Evolutionary conservation across 2,888 invertebrate species (phyloP).

Genomic region (Exephanes ischioxanthus): DNA sequence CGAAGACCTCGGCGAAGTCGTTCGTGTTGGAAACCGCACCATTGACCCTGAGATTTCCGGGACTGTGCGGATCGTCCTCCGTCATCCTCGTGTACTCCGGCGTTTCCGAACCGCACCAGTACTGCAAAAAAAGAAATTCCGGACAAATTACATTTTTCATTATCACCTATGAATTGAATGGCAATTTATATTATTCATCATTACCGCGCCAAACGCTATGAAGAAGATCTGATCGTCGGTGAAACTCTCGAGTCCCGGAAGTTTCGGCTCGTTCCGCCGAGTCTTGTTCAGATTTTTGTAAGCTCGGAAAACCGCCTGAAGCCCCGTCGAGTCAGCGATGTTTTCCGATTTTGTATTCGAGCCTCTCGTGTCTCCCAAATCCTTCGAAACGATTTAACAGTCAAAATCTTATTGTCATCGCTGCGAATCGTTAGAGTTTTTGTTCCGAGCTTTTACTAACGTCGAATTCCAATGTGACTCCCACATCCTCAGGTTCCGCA

Average conservation of each 20-base stretch:
- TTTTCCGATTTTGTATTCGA: slow-evolving; percentile 86
- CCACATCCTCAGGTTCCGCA: background rate
- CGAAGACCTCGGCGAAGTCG: slow-evolving; percentile 58
- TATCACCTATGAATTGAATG: background rate
- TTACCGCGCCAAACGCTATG: slow-evolving; percentile 85
- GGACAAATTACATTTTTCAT: background rate
- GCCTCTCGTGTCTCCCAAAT: background rate
- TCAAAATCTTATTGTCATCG: background rate
- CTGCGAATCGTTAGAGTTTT: background rate
- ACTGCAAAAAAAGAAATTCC: slow-evolving; percentile 11
- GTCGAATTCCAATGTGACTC: background rate
- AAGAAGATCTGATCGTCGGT: slow-evolving; percentile 91
- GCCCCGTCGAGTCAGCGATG: slow-evolving; percentile 94
- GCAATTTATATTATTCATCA: background rate
- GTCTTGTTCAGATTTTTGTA: slow-evolving; percentile 81
- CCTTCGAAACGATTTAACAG: background rate
- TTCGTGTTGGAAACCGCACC: slow-evolving; percentile 61
- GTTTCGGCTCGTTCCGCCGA: slow-evolving; percentile 78
- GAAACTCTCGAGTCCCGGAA: slow-evolving; percentile 89
- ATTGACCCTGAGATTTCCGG: slow-evolving; percentile 44
- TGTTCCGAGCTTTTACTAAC: background rate
- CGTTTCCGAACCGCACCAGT: slow-evolving; percentile 47
- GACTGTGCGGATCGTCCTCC: slow-evolving; percentile 48
- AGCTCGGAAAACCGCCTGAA: slow-evolving; percentile 90
- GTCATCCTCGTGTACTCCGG: slow-evolving; percentile 15